Percentiles rank a stretch among this genome's conserved stretches.
Evolutionary conservation across 2,113 vertebrate species (phyloP).

Genomic region (Crotophaga sulcirostris): DNA sequence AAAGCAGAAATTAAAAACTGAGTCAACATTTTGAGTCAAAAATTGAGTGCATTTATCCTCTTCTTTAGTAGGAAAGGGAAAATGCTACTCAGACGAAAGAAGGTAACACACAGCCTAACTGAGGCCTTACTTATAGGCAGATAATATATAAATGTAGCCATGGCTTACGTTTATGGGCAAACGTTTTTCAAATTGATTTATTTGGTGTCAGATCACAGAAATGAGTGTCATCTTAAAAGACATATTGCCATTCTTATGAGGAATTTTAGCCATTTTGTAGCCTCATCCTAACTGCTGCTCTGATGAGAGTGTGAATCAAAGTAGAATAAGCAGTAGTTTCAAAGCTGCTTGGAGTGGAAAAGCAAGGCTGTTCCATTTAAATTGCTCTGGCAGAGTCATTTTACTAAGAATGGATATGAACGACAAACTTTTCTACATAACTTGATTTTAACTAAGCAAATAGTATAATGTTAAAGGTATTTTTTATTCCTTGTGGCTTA

Average conservation of each 20-base stretch:
- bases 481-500: neutral
- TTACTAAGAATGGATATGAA: neutral
- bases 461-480: neutral
- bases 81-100: neutral
- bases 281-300: neutral
- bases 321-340: neutral
- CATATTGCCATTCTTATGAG: neutral
- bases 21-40: no score
- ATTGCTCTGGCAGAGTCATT: neutral
- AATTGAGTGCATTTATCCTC: neutral
- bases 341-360: neutral
- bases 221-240: neutral
- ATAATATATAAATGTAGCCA: neutral
- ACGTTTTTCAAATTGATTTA: neutral
- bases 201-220: neutral
- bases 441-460: neutral
- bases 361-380: neutral
- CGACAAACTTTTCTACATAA: neutral
- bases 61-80: neutral
- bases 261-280: neutral
- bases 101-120: neutral
- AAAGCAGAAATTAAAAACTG: neutral
- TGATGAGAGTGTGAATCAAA: neutral
- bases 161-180: neutral
- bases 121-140: neutral